Conservation (phyloP, 1,140 invertebrate species). For the Trachymyrmex cornetzi region DNA sequence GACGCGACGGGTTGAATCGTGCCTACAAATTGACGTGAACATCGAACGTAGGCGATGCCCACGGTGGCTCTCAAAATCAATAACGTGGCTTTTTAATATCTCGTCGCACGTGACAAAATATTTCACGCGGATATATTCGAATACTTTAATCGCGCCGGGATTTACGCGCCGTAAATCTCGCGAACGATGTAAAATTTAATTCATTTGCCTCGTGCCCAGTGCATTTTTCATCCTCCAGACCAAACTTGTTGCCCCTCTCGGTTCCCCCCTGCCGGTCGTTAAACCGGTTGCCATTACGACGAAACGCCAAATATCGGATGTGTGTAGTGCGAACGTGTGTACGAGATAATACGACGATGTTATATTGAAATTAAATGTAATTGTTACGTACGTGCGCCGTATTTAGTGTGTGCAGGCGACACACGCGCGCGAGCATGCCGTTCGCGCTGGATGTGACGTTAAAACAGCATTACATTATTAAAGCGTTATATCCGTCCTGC, state of each 20-base stretch:
- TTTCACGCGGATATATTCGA: conserved; percentile 60
- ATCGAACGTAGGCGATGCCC: not conserved
- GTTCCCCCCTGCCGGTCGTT: not conserved
- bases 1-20: conserved; percentile 11
- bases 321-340: not conserved
- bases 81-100: conserved; percentile 63
- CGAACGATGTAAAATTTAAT: conserved; percentile 63
- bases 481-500: not conserved
- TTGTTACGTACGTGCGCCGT: conserved; percentile 35
- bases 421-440: not conserved
- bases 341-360: conserved; percentile 38
- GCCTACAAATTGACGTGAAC: conserved; percentile 21
- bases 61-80: conserved; percentile 48
- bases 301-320: conserved; percentile 45
- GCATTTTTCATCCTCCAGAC: conserved; percentile 61
- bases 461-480: conserved; percentile 55
- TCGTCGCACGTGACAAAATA: conserved; percentile 57
- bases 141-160: conserved; percentile 64
- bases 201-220: conserved; percentile 55
- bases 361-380: conserved; percentile 62
- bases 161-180: conserved; percentile 59
- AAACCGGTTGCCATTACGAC: conserved; percentile 58
- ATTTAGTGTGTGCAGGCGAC: not conserved
- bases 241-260: conserved; percentile 47
- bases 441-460: conserved; percentile 44